Evolutionary conservation across 2,797 vertebrate species (phyloP).

Genomic region (Anguilla pacifica): DNA sequence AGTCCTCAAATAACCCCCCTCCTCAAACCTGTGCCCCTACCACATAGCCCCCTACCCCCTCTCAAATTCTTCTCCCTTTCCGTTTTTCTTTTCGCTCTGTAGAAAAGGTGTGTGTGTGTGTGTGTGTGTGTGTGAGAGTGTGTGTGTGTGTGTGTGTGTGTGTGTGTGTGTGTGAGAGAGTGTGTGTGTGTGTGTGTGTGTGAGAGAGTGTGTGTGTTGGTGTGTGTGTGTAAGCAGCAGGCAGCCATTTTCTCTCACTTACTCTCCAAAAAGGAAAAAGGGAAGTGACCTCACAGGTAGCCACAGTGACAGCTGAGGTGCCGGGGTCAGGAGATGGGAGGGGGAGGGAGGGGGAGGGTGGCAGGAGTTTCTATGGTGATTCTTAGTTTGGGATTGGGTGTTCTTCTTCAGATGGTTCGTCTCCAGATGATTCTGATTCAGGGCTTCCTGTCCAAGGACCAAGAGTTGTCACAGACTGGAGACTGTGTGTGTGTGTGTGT

Average conservation of each 20-base stretch:
- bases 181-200: too few species aligned
- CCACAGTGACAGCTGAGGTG: neutral
- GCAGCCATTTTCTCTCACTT: neutral
- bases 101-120: too few species aligned
- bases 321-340: neutral
- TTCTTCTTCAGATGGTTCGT: neutral
- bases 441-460: neutral
- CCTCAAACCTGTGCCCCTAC: too few species aligned
- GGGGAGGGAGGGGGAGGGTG: too few species aligned
- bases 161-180: too few species aligned
- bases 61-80: too few species aligned
- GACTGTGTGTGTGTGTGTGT: neutral
- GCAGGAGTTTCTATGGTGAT: neutral
- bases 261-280: neutral
- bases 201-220: too few species aligned
- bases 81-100: too few species aligned
- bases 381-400: neutral
- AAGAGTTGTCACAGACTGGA: neutral
- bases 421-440: too few species aligned
- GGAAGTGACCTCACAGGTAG: slow-evolving; percentile 3
- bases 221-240: neutral
- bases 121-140: too few species aligned
- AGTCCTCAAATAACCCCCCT: neutral
- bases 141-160: too few species aligned
- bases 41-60: too few species aligned